Evolutionary conservation across 2,113 vertebrate genomes (phyloP).

Genomic region (Istiophorus platypterus): DNA sequence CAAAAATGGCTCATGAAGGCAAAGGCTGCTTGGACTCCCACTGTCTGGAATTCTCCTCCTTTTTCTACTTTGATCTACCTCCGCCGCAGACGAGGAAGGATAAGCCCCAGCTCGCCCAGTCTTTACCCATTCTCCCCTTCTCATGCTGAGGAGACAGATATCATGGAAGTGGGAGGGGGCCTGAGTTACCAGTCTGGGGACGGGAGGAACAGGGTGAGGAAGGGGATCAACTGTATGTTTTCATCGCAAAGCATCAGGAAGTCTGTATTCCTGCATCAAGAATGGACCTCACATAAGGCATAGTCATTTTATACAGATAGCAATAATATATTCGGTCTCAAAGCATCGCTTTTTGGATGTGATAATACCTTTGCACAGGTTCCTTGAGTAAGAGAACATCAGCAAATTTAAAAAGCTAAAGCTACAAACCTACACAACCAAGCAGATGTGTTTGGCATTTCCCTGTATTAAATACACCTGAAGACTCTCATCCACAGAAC

Average conservation of each 20-base stretch:
- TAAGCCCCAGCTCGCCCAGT: slow-evolving; percentile 27
- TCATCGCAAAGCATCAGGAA: not conserved
- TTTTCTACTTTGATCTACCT: slow-evolving; percentile 53
- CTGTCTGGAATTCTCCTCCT: slow-evolving; percentile 34
- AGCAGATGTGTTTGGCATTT: slow-evolving; percentile 4
- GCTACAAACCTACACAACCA: not conserved
- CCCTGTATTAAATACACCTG: slow-evolving; percentile 20
- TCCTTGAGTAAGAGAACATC: slow-evolving; percentile 1
- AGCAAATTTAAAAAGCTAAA: not conserved
- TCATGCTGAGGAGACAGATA: slow-evolving; percentile 19
- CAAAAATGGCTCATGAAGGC: slow-evolving; percentile 31
- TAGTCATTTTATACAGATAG: not conserved
- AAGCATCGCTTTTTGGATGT: not conserved
- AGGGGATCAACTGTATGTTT: slow-evolving; percentile 25
- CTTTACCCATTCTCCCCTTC: slow-evolving; percentile 10
- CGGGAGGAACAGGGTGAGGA: slow-evolving; percentile 8
- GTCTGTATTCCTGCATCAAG: not conserved
- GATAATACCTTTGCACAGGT: slow-evolving; percentile 11
- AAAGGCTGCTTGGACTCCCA: slow-evolving; percentile 19
- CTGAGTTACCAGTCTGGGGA: slow-evolving; percentile 25
- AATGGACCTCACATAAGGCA: not conserved
- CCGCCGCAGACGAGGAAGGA: slow-evolving; percentile 40
- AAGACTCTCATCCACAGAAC: slow-evolving; percentile 24
- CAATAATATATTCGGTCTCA: not conserved
- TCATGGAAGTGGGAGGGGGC: slow-evolving; percentile 1